phyloP scores from a whole-genome alignment of 1,140 invertebrate species.

The Goniozus legneri region DNA sequence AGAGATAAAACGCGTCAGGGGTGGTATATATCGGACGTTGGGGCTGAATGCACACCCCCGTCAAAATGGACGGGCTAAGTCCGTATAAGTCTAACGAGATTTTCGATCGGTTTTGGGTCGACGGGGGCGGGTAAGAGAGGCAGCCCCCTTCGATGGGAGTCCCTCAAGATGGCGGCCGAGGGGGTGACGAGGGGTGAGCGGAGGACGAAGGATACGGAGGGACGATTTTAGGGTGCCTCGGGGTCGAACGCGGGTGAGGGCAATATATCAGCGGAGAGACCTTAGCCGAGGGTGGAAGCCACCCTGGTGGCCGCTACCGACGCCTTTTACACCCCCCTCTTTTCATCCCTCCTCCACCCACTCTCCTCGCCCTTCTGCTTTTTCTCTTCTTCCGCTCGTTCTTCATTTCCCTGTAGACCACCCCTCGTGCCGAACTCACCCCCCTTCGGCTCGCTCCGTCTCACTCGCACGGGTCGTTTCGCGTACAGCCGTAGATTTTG shows the following conservation, averaged over 20 bases:
- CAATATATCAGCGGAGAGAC: background rate
- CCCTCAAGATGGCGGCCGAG: constrained; percentile 54
- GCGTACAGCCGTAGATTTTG: constrained; percentile 14
- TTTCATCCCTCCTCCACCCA: constrained; percentile 13
- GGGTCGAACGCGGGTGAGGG: background rate
- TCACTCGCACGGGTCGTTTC: constrained; percentile 36
- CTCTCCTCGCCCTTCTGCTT: constrained; percentile 9
- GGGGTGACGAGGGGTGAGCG: constrained; percentile 45
- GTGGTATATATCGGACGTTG: background rate
- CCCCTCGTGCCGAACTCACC: constrained; percentile 11
- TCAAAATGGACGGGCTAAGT: constrained; percentile 54
- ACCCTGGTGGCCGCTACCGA: background rate
- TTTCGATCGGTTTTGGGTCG: constrained; percentile 42
- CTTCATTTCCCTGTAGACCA: constrained; percentile 28
- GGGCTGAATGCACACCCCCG: constrained; percentile 35
- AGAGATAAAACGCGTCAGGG: constrained; percentile 16
- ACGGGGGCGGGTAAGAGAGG: constrained; percentile 20
- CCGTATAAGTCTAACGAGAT: constrained; percentile 54
- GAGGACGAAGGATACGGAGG: no score
- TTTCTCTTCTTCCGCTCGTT: constrained; percentile 8
- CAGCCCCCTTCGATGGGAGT: constrained; percentile 23
- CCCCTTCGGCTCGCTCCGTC: no score
- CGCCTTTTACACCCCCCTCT: constrained; percentile 8
- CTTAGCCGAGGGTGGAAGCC: background rate
- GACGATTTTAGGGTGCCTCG: background rate